phyloP scores from a whole-genome alignment of 1,140 invertebrate genomes.

The Drosophila arizonae region DNA sequence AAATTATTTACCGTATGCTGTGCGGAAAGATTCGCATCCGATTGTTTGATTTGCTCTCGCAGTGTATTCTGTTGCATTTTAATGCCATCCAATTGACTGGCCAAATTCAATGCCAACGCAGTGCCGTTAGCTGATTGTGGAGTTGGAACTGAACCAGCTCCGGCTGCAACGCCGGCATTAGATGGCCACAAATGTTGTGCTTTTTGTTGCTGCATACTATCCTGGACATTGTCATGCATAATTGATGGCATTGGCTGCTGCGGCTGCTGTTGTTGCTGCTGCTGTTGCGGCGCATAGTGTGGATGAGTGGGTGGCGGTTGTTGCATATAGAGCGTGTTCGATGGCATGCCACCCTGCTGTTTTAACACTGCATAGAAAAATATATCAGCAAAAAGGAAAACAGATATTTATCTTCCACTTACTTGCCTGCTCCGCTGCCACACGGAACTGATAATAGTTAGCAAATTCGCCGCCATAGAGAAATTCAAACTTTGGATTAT shows the following conservation, averaged over 20 bases:
- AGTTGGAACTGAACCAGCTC: neutral
- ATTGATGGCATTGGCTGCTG: conserved; percentile 25
- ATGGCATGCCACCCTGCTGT: conserved; percentile 75
- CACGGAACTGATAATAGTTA: conserved; percentile 98
- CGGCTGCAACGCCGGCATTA: conserved; percentile 22
- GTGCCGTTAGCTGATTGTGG: conserved; percentile 54
- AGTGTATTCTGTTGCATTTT: conserved; percentile 90
- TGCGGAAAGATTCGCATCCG: conserved; percentile 95
- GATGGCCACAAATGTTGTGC: conserved; percentile 62
- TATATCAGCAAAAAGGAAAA: neutral
- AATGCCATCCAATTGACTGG: conserved; percentile 84
- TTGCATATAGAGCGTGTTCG: conserved; percentile 51
- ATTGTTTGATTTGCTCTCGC: conserved; percentile 96
- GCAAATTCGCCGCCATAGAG: conserved; percentile 97
- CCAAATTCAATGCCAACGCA: conserved; percentile 69
- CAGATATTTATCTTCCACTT: conserved; percentile 31
- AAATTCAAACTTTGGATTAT: conserved; percentile 98
- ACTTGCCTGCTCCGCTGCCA: conserved; percentile 77
- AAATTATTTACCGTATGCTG: conserved; percentile 90
- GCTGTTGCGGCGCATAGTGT: conserved; percentile 57
- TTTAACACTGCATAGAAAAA: conserved; percentile 80
- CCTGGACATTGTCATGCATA: conserved; percentile 42
- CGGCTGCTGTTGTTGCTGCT: conserved; percentile 35
- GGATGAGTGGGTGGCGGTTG: conserved; percentile 54
- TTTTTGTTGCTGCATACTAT: conserved; percentile 48